Conservation (phyloP, 2,113 vertebrate genomes). For the Cyrtonyx montezumae region DNA sequence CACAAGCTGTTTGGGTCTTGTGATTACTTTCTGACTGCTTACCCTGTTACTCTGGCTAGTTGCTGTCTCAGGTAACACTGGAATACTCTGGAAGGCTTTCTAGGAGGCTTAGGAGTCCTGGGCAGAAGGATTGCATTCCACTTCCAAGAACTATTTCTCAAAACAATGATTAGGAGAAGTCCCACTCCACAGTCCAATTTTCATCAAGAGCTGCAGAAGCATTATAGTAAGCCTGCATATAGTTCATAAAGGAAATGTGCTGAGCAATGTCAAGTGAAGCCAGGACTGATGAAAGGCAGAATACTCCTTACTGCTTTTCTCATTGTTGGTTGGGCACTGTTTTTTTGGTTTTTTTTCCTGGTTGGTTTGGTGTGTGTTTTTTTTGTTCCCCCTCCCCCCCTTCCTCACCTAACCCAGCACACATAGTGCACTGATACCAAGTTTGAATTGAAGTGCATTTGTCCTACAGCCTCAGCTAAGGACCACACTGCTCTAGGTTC, state of each 20-base stretch:
- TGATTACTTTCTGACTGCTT: background rate
- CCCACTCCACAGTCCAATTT: background rate
- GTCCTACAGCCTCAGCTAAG: background rate
- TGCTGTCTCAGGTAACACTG: background rate
- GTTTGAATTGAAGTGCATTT: background rate
- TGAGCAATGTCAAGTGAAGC: background rate
- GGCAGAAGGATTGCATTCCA: background rate
- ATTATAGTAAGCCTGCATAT: background rate
- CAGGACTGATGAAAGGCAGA: background rate
- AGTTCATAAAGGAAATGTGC: background rate
- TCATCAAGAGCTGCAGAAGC: background rate
- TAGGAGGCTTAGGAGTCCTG: background rate
- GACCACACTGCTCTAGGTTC: background rate
- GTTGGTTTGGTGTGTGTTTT: background rate
- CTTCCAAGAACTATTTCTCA: background rate
- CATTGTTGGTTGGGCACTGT: background rate
- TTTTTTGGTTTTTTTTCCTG: background rate
- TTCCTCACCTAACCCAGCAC: background rate
- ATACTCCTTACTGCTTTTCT: background rate
- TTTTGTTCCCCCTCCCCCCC: too few relatives aligned
- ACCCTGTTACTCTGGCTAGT: background rate
- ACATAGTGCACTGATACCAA: background rate
- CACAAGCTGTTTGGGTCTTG: background rate
- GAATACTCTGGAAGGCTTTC: background rate
- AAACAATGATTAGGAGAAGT: background rate